Evolutionary conservation across 1,140 invertebrate genomes (phyloP).

Genomic region (Metopolophium dirhodum): DNA sequence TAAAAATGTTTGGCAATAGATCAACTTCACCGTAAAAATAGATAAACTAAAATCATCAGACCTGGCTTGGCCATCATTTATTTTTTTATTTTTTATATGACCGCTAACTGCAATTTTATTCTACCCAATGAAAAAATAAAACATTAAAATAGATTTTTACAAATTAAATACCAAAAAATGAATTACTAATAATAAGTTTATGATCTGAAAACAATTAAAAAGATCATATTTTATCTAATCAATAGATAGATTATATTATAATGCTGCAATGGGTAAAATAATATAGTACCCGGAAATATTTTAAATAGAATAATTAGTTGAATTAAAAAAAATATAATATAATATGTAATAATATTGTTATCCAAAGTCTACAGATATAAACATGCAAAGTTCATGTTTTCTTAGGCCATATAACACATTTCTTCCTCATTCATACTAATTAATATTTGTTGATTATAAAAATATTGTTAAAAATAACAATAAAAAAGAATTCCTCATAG

Average conservation of each 20-base stretch:
- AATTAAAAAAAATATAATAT: no score
- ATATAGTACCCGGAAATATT: background rate
- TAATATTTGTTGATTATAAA: background rate
- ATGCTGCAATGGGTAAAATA: background rate
- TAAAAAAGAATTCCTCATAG: background rate
- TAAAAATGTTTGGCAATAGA: conserved; percentile 23
- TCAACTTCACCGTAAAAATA: conserved; percentile 21
- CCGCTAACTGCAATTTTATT: conserved; percentile 23
- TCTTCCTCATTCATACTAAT: background rate
- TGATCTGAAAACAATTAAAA: background rate
- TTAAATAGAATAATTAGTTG: background rate
- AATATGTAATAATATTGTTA: background rate
- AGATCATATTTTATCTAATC: background rate
- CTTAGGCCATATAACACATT: background rate
- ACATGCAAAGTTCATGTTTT: conserved; percentile 5
- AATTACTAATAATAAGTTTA: background rate
- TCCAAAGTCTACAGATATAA: background rate
- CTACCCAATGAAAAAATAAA: background rate
- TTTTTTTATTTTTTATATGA: conserved; percentile 1
- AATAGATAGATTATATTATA: background rate
- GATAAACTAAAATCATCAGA: conserved; percentile 21
- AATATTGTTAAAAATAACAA: background rate
- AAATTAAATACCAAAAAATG: background rate
- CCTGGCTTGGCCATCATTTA: background rate
- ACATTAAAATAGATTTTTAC: background rate